Conservation (phyloP, 2,113 vertebrate genomes). For the Chaenogobius annularis region DNA sequence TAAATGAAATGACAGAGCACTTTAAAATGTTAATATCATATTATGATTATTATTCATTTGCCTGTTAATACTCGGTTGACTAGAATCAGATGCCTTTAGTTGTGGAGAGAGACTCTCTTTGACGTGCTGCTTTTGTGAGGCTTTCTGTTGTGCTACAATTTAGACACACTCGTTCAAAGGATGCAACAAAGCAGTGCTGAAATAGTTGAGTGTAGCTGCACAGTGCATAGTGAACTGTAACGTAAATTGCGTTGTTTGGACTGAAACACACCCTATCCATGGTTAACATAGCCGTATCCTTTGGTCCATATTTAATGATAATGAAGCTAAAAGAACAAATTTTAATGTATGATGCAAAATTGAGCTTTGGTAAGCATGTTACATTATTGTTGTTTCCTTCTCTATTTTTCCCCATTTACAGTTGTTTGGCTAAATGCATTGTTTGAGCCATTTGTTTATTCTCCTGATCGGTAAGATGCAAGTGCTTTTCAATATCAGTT, state of each 20-base stretch:
- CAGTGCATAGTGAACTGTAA: not conserved
- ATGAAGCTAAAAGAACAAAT: not conserved
- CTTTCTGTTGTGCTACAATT: not conserved
- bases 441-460: too few relatives aligned
- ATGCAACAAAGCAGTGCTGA: not conserved
- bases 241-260: not conserved
- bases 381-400: too few relatives aligned
- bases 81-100: not conserved
- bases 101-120: not conserved
- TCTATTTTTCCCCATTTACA: too few relatives aligned
- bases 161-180: conserved; percentile 2
- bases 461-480: too few relatives aligned
- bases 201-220: conserved; percentile 19
- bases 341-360: not conserved
- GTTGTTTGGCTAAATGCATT: too few relatives aligned
- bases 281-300: not conserved
- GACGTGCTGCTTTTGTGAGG: not conserved
- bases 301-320: not conserved
- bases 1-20: too few relatives aligned
- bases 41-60: not conserved
- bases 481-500: too few relatives aligned
- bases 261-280: not conserved
- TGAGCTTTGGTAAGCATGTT: too few relatives aligned
- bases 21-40: not conserved
- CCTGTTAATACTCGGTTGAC: not conserved